Evolutionary conservation across 2,113 vertebrate genomes (phyloP), one percentile per base, ranked within the genome.

Genomic region (Poecilia latipinna): DNA sequence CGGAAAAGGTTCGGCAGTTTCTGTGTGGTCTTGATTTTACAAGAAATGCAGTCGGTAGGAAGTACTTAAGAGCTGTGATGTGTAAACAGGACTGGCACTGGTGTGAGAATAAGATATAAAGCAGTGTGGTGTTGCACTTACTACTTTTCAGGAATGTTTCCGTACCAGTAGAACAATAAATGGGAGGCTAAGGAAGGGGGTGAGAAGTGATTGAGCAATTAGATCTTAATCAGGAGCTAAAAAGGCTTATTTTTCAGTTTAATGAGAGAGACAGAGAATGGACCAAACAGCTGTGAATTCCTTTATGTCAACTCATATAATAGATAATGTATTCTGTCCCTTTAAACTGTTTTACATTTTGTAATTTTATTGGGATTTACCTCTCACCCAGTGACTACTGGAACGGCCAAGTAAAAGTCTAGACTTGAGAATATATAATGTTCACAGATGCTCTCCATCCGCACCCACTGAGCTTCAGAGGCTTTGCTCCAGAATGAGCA

Each of bases 11-110:
- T 74, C 79, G 5, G 5, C 15, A 48, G 44, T 83, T 78, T 82
- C 79, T 87, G 84, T 89, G 87, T 86, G 87, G 79, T 90, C 89
- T 77, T 28, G 42, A 76, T 70, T 90, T 88, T 82, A 89, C 82
- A 86, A 90, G 89, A 89, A 83, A 82, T 68, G 79, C 70, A 72
- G 86, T 78, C 74, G 82, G 74, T 79, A 82, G 86, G 86, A 91
- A 91, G 89, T 90, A 74, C 75, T 88, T 70, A 78, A 57, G 85
- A 78, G 65, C 48, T 83, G 83, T 86, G 51, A 87, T 79, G 85
- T 86, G 87, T 88, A 85, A 91, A 91, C 83, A 80, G 81, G 72
- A 66, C 79, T 57, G 57, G 37, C 72, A 85, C 78, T 75, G 78
- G 79, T 83, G 81, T 74, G 86, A 68, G 77, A 84, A 82, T 33